Percentiles rank a stretch among this genome's conserved stretches.
phyloP scores from a whole-genome alignment of 2,797 vertebrate genomes.

The Euthynnus affinis region DNA sequence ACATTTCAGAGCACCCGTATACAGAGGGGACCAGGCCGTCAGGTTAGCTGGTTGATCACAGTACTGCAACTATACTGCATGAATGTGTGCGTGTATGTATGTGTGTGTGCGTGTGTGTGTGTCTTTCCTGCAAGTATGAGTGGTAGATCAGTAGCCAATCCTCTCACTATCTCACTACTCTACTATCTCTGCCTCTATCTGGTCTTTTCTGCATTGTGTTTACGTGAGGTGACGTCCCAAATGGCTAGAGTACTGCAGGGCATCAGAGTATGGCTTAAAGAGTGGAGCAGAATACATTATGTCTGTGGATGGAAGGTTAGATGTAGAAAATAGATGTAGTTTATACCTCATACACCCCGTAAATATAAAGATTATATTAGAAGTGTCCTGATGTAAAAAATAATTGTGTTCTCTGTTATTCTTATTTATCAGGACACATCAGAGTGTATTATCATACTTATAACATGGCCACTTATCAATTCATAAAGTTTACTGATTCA shows the following conservation, averaged over 20 bases:
- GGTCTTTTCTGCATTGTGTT: constrained; percentile 83
- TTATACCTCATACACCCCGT: neutral
- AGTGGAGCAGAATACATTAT: constrained; percentile 83
- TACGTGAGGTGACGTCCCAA: constrained; percentile 69
- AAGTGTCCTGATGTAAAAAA: neutral
- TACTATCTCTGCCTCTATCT: constrained; percentile 69
- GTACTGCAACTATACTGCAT: constrained; percentile 73
- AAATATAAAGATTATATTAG: neutral
- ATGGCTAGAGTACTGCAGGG: constrained; percentile 75
- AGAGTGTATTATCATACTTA: neutral
- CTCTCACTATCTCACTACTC: constrained; percentile 56
- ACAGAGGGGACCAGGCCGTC: constrained; percentile 79
- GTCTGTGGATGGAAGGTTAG: constrained; percentile 81
- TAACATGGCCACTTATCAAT: neutral
- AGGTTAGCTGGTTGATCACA: constrained; percentile 81
- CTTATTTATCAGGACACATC: neutral
- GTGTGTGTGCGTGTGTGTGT: constrained; percentile 10
- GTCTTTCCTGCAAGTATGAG: constrained; percentile 45
- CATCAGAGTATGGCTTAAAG: constrained; percentile 77
- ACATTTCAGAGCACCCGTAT: constrained; percentile 81
- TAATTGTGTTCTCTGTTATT: neutral
- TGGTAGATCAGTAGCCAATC: constrained; percentile 59
- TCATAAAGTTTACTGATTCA: no score
- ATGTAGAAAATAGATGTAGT: neutral
- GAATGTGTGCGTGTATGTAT: constrained; percentile 61